Evolutionary conservation across 2,888 invertebrate species (phyloP), one percentile per base, ranked within the genome.

Genomic region (Esperia sulphurella): DNA sequence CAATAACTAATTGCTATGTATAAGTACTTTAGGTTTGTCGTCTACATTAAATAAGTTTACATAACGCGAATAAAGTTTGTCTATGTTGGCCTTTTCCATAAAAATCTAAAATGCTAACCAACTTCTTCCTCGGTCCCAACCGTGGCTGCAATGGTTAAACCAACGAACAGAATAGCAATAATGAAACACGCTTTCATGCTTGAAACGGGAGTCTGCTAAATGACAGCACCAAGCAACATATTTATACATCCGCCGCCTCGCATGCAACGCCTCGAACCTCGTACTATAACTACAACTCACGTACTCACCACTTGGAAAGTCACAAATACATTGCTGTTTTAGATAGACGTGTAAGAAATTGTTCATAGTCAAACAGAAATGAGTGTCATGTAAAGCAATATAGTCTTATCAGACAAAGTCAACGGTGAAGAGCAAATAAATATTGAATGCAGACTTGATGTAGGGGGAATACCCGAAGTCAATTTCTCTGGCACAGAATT

Each of bases 381-480:
- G 50, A 49, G 55, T 49, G 53, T 40, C 9, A 10, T n/a, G 31
- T 8, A 31, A 1, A 8, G 10, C 29, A 35, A 35, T 41, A 12
- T n/a, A 6, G n/a, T 3, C 3, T 12, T 37, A 37, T 14, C n/a
- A 41, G 8, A 10, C 14, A 12, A 29, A 41, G 40, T 29, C n/a
- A 51, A 14, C 8, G n/a, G 48, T 51, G 49, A 50, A 46, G 57
- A 57, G 56, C 58, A 65, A 65, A 72, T 73, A 69, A 73, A 76
- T 70, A 72, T 71, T 67, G 70, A 43, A 51, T 51, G 47, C 41
- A 51, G 46, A 45, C 51, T 48, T 43, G 58, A 72, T 68, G 69
- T 58, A 58, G 63, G 71, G 79, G 79, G 77, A 81, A 79, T 79
- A 71, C 79, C 76, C 78, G 71, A 54, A 76, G 74, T 77, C 71